Base-by-base conservation (phyloP, 2,888 invertebrate species). In the Tetragnatha montana region DNA sequence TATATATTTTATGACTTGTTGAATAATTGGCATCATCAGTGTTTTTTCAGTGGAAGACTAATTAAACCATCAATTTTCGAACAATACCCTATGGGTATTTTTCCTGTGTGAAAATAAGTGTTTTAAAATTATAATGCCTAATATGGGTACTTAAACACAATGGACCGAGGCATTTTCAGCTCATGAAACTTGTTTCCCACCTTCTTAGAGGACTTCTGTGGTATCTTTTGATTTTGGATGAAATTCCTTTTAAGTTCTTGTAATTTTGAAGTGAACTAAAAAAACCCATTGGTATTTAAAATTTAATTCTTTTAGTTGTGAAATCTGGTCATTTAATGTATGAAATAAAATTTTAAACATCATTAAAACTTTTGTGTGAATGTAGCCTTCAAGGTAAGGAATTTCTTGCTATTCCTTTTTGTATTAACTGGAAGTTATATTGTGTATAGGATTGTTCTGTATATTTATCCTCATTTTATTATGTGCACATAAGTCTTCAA, bases 401-500 rank as follows among this genome's bases (percentile, higher is more conserved):
- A 81, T 80, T 86, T 12, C 35, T 73, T 60, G 51, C 51, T 68
- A 73, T 86, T 73, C 80, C 86, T 68, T 80, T 86, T 80, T 86
- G 80, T 86, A 80, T 81, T 86, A 73, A 73, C 80, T 74, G 80
- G 69, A 80, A 47, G 35, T 84, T 76, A 69, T 84, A 84, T 71
- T 82, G 49, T 81, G 87, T 82, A 81, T 81, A 82, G 82, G 81
- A 81, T 68, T 88, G 76, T 87, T 70, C 81, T 87, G 86, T 88
- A 71, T 49, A 82, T 88, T 88, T 81, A 71, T 71, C 70, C 69
- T 87, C 60, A 74, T 86, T 78, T 84, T 86, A 69, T 86, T 87
- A 78, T 22, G 69, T 85, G 85, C 85, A 85, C 85, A 19, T 78
- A 82, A 88, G 71, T 88, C 81, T 50, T 78, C 81, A 78, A 70